Conservation (phyloP, 1,140 invertebrate species). For the Atta colombica region DNA sequence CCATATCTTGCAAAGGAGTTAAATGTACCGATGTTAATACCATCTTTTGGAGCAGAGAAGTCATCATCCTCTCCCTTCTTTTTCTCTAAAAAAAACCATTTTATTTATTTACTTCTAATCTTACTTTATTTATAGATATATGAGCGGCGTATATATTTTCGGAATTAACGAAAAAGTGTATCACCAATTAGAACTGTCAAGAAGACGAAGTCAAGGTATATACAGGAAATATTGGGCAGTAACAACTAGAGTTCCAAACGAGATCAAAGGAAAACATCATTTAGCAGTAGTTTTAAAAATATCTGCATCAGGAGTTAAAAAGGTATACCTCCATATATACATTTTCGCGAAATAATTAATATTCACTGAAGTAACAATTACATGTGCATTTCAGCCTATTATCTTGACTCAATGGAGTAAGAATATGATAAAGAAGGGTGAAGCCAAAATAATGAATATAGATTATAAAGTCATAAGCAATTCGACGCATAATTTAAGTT, state of each 20-base stretch:
- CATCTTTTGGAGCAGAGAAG: constrained; percentile 81
- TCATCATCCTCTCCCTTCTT: constrained; percentile 45
- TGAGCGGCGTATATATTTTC: constrained; percentile 78
- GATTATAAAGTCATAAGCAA: constrained; percentile 77
- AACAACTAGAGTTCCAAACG: constrained; percentile 74
- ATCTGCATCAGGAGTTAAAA: not conserved
- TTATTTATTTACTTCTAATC: constrained; percentile 8
- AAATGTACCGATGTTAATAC: constrained; percentile 72
- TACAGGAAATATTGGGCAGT: constrained; percentile 78
- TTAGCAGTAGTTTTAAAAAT: constrained; percentile 70
- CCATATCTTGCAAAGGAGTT: constrained; percentile 76
- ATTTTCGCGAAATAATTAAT: not conserved
- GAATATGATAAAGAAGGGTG: constrained; percentile 68
- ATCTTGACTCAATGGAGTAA: constrained; percentile 73
- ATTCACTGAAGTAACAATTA: not conserved
- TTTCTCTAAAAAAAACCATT: constrained; percentile 8
- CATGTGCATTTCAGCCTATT: constrained; percentile 74
- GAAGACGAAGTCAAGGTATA: constrained; percentile 31
- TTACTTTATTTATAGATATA: constrained; percentile 72
- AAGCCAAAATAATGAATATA: constrained; percentile 76
- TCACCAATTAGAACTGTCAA: constrained; percentile 49
- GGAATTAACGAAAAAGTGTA: constrained; percentile 54
- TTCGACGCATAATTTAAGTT: constrained; percentile 78
- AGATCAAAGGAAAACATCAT: constrained; percentile 59
- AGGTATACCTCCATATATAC: constrained; percentile 52